Evolutionary conservation across 1,140 invertebrate species (phyloP).

Genomic region (Drosophila sp.): DNA sequence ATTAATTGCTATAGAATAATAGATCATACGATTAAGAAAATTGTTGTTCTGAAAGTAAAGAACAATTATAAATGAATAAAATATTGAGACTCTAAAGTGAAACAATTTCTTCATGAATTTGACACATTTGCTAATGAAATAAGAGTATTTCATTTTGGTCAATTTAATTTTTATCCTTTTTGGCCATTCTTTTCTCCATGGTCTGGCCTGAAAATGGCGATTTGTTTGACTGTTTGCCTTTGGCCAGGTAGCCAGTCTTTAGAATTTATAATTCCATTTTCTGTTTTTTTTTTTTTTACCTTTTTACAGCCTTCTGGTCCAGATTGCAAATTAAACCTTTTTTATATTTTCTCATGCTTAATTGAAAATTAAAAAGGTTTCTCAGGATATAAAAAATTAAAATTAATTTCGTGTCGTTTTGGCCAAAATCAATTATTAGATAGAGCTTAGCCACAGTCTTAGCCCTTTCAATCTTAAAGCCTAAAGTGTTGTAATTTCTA

Average conservation of each 20-base stretch:
- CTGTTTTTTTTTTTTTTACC: conserved; percentile 1
- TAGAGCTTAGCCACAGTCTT: background rate
- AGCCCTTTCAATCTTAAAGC: background rate
- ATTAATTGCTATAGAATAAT: no score
- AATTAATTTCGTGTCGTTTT: conserved; percentile 73
- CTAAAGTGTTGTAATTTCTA: conserved; percentile 14
- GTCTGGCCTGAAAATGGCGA: conserved; percentile 29
- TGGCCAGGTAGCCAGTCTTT: conserved; percentile 28
- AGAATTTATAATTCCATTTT: conserved; percentile 23
- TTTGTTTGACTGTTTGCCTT: conserved; percentile 11
- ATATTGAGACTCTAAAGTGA: no score
- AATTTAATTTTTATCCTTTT: background rate
- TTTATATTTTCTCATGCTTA: conserved; percentile 40
- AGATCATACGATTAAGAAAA: background rate
- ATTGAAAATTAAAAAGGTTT: conserved; percentile 80
- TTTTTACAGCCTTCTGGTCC: background rate
- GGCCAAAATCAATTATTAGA: conserved; percentile 34
- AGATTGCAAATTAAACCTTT: conserved; percentile 36
- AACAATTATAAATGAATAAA: no score
- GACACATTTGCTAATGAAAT: background rate
- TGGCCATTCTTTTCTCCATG: background rate
- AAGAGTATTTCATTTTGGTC: background rate
- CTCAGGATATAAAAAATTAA: conserved; percentile 66
- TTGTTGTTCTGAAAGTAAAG: no score
- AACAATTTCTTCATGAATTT: no score